A percentile compares a stretch with the other conserved stretches of the same genome.
phyloP scores from a whole-genome alignment of 2,113 vertebrate species.

The Sinocyclocheilus anophthalmus region DNA sequence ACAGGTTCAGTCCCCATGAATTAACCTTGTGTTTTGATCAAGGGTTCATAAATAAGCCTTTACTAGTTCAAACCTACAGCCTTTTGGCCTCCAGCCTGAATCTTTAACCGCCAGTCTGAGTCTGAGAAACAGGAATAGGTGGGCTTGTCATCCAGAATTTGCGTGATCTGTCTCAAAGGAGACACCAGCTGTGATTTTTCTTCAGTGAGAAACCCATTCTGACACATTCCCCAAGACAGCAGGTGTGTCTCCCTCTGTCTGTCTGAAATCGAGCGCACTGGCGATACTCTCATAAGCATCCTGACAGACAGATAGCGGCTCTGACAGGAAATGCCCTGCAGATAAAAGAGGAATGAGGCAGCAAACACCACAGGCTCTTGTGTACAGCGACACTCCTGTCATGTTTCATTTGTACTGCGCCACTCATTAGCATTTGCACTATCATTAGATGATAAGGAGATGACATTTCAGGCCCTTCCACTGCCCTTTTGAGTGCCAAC shows the following conservation, averaged over 20 bases:
- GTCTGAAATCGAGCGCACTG: conserved; percentile 5
- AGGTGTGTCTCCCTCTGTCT: conserved; percentile 19
- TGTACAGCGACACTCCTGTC: conserved; percentile 59
- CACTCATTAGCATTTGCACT: conserved; percentile 56
- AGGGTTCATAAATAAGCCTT: not conserved
- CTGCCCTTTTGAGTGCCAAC: conserved; percentile 63
- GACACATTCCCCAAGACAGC: conserved; percentile 30
- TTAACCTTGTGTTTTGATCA: not conserved
- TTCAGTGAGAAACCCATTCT: conserved; percentile 27
- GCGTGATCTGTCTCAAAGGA: conserved; percentile 15
- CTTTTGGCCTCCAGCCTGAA: conserved; percentile 11
- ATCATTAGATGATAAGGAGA: conserved; percentile 66
- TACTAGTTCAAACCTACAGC: not conserved
- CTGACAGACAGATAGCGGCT: conserved; percentile 25
- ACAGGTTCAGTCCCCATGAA: not conserved
- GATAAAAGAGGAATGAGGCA: conserved; percentile 11
- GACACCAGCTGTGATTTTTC: conserved; percentile 35
- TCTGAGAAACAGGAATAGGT: not conserved
- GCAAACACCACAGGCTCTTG: conserved; percentile 49
- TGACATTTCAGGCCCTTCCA: conserved; percentile 16
- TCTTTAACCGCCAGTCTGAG: conserved; percentile 13
- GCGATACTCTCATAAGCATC: conserved; percentile 19
- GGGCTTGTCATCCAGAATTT: conserved; percentile 22
- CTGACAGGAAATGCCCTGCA: conserved; percentile 13
- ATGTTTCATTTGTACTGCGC: conserved; percentile 61